phyloP scores from a whole-genome alignment of 2,797 vertebrate genomes.

The Cyprinella venusta region DNA sequence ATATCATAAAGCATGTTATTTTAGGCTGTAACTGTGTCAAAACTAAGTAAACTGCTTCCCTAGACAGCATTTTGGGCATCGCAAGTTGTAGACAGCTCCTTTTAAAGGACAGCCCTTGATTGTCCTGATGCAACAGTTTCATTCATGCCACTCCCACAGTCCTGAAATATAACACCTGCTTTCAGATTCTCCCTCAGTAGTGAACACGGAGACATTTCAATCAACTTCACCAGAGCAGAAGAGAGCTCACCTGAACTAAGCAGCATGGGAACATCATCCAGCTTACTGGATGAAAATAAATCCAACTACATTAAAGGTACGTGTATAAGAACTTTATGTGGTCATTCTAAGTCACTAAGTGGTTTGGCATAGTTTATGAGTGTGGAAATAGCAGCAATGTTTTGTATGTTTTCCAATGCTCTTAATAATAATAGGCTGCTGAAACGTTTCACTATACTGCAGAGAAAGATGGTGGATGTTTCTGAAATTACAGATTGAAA shows the following conservation, averaged over 20 bases:
- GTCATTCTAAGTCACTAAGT: not conserved
- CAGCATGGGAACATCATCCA: slow-evolving; percentile 84
- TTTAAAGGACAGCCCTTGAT: not conserved
- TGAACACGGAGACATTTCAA: slow-evolving; percentile 51
- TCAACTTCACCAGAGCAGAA: slow-evolving; percentile 23
- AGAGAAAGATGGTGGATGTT: not conserved
- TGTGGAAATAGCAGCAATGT: not conserved
- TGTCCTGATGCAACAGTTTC: not conserved
- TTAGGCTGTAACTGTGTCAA: not conserved
- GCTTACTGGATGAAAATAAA: slow-evolving; percentile 83
- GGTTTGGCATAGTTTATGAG: not conserved
- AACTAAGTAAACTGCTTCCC: not conserved
- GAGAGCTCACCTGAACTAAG: slow-evolving; percentile 35
- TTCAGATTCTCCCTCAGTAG: slow-evolving; percentile 29
- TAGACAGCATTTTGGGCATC: not conserved
- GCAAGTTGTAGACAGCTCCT: not conserved
- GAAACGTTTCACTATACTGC: not conserved
- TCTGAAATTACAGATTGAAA: not conserved
- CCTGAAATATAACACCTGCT: slow-evolving; percentile 33
- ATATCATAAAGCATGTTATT: not conserved
- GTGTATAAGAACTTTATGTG: not conserved
- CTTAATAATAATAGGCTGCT: not conserved
- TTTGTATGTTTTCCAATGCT: not conserved
- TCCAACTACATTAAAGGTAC: slow-evolving; percentile 84
- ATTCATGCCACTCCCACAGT: slow-evolving; percentile 29